Evolutionary conservation across 2,888 invertebrate species (phyloP), one percentile per base, ranked within the genome.

Genomic region (Omphaloscelis lunosa): DNA sequence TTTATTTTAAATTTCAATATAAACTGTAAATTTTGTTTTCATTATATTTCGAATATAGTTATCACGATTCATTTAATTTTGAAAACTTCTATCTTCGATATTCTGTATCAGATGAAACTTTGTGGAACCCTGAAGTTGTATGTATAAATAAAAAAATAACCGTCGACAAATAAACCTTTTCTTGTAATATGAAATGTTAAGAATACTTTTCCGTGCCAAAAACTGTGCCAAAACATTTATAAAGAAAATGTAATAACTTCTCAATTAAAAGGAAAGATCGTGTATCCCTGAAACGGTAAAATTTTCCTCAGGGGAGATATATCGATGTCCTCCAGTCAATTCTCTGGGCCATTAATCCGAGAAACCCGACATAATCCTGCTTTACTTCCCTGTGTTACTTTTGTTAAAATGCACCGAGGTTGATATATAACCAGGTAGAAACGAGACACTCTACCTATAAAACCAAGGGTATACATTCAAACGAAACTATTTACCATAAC

Each of bases 261-360:
- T 75, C 72, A 87, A 82, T 83, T 81, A 82, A 85, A 84, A 80
- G 39, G 71, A 70, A 76, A 73, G 78, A 83, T 87, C 77, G 79
- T 84, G 75, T 86, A 78, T 77, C 80, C 75, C 77, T 75, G 51
- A 68, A 82, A 77, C 77, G 77, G 67, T 79, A 53, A 75, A 85
- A 86, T 86, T 79, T 76, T 75, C 72, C 86, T 66, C 87, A 56
- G 61, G 80, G 84, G 86, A 86, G 74, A 82, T 53, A 87, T 86
- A 86, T 74, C 66, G 69, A 72, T 84, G 83, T 75, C 79, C 75
- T 79, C 77, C 67, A 85, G 71, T 81, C 79, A 83, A 69, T 77
- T 77, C 82, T 84, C 61, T 83, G 75, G 74, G 15, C 66, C 82
- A 83, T 84, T 87, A 80, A 81, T 75, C 72, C 76, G 63, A 67